Conservation (phyloP, 2,888 invertebrate genomes). For the Hecatera dysodea region DNA sequence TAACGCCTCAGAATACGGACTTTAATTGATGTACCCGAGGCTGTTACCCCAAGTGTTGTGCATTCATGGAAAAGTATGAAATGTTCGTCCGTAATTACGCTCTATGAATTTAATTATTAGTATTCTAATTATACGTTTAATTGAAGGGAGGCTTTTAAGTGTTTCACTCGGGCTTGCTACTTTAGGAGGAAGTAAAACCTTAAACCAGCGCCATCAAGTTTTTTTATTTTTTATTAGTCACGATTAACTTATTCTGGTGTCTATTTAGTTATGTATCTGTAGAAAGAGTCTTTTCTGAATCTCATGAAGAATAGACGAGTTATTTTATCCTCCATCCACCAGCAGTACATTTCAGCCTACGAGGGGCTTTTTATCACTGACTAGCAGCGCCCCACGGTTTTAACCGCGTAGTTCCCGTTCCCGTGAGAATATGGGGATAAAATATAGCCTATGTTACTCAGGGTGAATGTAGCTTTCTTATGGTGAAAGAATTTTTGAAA, state of each 20-base stretch:
- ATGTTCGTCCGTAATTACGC: slow-evolving; percentile 48
- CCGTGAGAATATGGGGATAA: too few relatives aligned
- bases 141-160: slow-evolving; percentile 24
- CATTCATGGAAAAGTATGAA: slow-evolving; percentile 51
- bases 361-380: too few relatives aligned
- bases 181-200: neutral
- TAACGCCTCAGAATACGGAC: slow-evolving; percentile 80
- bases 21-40: slow-evolving; percentile 77
- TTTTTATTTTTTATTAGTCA: slow-evolving; percentile 7
- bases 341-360: neutral
- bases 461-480: too few relatives aligned
- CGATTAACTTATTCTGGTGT: neutral
- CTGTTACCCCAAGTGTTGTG: slow-evolving; percentile 39
- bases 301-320: neutral
- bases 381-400: too few relatives aligned
- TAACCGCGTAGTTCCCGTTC: too few relatives aligned
- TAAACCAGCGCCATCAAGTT: neutral
- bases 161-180: neutral
- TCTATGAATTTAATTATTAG: slow-evolving; percentile 60
- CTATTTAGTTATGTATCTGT: neutral
- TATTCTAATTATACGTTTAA: slow-evolving; percentile 57
- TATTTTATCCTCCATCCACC: neutral
- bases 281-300: neutral
- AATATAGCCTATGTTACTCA: too few relatives aligned
- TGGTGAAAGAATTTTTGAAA: too few relatives aligned